phyloP scores from a whole-genome alignment of 1,140 invertebrate genomes.

The Ceratosolen fusciceps region DNA sequence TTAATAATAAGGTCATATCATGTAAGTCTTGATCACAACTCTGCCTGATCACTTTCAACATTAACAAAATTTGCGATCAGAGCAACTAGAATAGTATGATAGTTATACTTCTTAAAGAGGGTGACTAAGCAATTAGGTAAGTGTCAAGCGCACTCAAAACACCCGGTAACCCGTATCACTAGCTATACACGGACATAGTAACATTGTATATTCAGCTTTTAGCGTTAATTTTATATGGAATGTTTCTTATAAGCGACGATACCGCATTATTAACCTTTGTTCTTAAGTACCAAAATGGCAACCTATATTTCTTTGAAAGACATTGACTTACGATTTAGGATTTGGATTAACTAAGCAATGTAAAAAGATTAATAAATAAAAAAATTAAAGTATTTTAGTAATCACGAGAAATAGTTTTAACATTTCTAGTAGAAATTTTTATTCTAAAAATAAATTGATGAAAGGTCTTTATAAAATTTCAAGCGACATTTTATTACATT shows the following conservation, averaged over 20 bases:
- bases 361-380: too few relatives aligned
- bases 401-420: too few relatives aligned
- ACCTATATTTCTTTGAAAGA: too few relatives aligned
- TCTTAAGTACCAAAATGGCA: too few relatives aligned
- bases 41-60: neutral
- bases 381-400: too few relatives aligned
- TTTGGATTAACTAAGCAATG: too few relatives aligned
- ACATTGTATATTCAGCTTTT: neutral
- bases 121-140: slow-evolving; percentile 63
- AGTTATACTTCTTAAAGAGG: slow-evolving; percentile 5
- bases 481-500: too few relatives aligned
- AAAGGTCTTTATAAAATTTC: too few relatives aligned
- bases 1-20: neutral
- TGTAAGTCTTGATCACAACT: neutral
- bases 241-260: neutral
- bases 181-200: slow-evolving; percentile 36
- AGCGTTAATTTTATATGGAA: neutral
- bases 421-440: too few relatives aligned
- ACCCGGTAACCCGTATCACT: slow-evolving; percentile 52
- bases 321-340: too few relatives aligned
- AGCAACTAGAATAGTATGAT: neutral
- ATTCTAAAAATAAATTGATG: too few relatives aligned
- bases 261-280: neutral
- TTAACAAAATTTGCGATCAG: neutral
- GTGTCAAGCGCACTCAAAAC: slow-evolving; percentile 64